These are phyloP conservation scores for Prunella strophiata DNA, from an alignment of 2,797 vertebrate species.

Conservation along the genomic window DNA sequence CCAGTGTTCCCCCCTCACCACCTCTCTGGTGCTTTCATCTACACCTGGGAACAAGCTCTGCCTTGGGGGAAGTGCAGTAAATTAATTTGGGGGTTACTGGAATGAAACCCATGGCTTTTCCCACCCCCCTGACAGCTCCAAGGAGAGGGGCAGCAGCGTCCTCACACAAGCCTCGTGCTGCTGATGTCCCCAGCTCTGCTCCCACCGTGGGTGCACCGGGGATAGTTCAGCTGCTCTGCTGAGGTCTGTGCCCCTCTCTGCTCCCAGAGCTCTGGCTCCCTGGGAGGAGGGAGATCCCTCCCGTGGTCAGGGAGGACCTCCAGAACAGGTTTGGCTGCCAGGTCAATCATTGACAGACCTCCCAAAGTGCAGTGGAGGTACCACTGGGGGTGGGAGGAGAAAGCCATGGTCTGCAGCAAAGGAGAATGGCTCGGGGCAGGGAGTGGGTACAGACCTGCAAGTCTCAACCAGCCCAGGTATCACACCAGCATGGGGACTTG, in stretches of 20 bases:
- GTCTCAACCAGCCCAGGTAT: background rate
- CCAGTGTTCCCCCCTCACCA: background rate
- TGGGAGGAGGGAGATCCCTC: background rate
- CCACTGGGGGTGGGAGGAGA: background rate
- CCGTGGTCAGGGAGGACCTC: background rate
- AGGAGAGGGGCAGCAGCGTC: background rate
- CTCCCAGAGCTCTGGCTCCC: background rate
- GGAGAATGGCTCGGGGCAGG: background rate
- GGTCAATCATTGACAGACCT: constrained; percentile 51
- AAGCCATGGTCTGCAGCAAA: background rate
- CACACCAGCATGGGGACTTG: rapidly evolving
- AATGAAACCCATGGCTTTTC: background rate
- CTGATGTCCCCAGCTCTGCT: background rate
- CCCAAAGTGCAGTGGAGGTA: rapidly evolving
- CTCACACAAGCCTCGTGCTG: rapidly evolving
- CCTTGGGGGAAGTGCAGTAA: background rate
- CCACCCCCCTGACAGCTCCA: rapidly evolving
- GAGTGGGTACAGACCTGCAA: background rate
- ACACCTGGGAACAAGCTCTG: background rate
- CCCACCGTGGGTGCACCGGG: background rate
- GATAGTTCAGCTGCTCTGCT: background rate
- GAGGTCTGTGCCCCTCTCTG: background rate
- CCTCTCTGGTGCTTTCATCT: background rate
- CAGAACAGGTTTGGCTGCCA: constrained; percentile 50
- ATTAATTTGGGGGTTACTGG: background rate